phyloP scores from a whole-genome alignment of 2,113 vertebrate species.

The Ceuthmochares aereus region DNA sequence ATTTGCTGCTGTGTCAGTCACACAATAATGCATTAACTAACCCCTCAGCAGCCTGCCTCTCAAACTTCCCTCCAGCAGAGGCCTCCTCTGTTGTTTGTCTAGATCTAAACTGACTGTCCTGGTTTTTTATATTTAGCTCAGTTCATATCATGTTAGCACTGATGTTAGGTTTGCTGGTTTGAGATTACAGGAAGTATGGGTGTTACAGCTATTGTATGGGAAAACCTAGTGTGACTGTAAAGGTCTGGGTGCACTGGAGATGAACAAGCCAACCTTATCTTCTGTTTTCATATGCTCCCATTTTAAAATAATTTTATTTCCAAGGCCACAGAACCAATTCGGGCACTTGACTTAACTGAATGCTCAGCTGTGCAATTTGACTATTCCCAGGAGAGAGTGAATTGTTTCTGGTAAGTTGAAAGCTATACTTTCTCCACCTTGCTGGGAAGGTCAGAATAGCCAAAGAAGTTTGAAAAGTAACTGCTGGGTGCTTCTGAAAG shows the following conservation, averaged over 20 bases:
- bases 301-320: slow-evolving; percentile 46
- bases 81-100: background rate
- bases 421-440: background rate
- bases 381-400: slow-evolving; percentile 92
- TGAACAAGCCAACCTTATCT: background rate
- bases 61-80: background rate
- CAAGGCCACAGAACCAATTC: slow-evolving; percentile 90
- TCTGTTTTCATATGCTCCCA: background rate
- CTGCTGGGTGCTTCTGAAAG: background rate
- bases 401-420: slow-evolving; percentile 95
- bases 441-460: background rate
- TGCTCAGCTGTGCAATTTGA: slow-evolving; percentile 97
- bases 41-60: background rate
- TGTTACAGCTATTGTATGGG: background rate
- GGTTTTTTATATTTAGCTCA: background rate
- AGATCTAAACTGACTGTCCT: background rate
- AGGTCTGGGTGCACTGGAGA: background rate
- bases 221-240: background rate
- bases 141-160: background rate
- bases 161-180: background rate
- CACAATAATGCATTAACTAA: background rate
- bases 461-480: background rate
- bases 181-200: background rate
- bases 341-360: slow-evolving; percentile 87
- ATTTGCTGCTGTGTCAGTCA: background rate